These are phyloP conservation scores for Thryonomys swinderianus DNA, from an alignment of 2,113 vertebrate genomes.

Conservation along the genomic window DNA sequence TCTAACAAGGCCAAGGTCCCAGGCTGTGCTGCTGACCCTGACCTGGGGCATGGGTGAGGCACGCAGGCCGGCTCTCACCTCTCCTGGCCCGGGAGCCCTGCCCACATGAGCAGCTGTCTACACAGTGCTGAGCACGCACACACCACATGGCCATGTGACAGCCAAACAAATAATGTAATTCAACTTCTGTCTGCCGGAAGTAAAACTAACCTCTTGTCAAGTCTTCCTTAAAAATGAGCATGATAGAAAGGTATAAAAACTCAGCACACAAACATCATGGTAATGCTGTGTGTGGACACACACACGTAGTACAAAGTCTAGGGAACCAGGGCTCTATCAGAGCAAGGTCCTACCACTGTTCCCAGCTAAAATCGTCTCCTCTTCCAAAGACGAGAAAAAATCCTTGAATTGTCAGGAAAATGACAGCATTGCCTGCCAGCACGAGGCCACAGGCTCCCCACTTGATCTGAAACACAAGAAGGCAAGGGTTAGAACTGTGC, in stretches of 20 bases:
- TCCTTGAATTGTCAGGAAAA: conserved; percentile 96
- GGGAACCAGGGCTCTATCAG: conserved; percentile 48
- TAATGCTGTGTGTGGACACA: neutral
- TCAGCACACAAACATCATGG: conserved; percentile 19
- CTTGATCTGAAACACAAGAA: conserved; percentile 91
- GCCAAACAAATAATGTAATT: neutral
- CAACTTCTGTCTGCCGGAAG: neutral
- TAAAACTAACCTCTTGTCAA: neutral
- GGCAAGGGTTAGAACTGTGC: conserved; percentile 57
- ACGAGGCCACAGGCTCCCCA: conserved; percentile 98
- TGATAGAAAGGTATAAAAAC: conserved; percentile 55
- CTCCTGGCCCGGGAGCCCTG: neutral
- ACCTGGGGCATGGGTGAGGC: neutral
- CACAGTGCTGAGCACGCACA: neutral
- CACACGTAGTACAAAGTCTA: conserved; percentile 22
- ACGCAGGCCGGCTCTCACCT: neutral
- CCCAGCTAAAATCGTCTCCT: conserved; percentile 98
- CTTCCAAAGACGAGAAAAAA: conserved; percentile 97
- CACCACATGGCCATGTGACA: neutral
- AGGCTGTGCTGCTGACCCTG: neutral
- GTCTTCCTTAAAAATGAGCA: conserved; percentile 65
- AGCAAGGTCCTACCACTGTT: conserved; percentile 92
- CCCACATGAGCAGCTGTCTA: neutral
- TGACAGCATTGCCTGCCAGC: conserved; percentile 95
- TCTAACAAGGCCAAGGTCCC: neutral